These are phyloP conservation scores for Aphaenogaster ashmeadi DNA, from an alignment of 1,140 invertebrate genomes.

Conservation along the genomic window DNA sequence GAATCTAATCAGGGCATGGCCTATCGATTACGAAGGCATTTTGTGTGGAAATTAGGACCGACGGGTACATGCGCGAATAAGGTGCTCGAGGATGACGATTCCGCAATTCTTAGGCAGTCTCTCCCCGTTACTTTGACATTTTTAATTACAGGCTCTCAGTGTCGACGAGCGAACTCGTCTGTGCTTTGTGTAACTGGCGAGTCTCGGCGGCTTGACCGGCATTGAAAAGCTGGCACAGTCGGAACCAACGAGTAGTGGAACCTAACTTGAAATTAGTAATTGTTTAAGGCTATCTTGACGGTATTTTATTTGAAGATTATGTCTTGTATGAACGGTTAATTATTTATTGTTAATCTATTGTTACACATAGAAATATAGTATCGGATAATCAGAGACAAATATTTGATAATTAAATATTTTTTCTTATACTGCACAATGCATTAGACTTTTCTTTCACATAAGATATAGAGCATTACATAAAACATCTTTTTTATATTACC, in stretches of 20 bases:
- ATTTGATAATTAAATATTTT: not conserved
- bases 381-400: not conserved
- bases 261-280: conserved; percentile 73
- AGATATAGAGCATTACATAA: not conserved
- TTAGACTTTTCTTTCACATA: not conserved
- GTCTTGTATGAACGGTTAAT: conserved; percentile 15
- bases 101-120: conserved; percentile 64
- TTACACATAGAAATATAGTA: not conserved
- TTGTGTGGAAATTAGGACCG: conserved; percentile 41
- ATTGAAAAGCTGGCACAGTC: conserved; percentile 69
- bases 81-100: conserved; percentile 53
- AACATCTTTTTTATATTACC: not conserved
- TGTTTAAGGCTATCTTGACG: conserved; percentile 36
- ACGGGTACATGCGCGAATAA: conserved; percentile 58
- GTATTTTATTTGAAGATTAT: conserved; percentile 12
- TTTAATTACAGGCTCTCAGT: conserved; percentile 78
- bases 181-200: conserved; percentile 69
- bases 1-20: conserved; percentile 32
- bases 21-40: conserved; percentile 52
- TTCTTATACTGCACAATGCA: not conserved
- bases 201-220: conserved; percentile 69
- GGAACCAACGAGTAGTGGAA: conserved; percentile 45
- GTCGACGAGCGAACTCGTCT: conserved; percentile 69
- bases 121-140: conserved; percentile 73
- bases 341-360: not conserved